A percentile compares a stretch with the other conserved stretches of the same genome.
These are phyloP conservation scores for Diabrotica undecimpunctata DNA, from an alignment of 1,140 invertebrate species.

Conservation along the genomic window DNA sequence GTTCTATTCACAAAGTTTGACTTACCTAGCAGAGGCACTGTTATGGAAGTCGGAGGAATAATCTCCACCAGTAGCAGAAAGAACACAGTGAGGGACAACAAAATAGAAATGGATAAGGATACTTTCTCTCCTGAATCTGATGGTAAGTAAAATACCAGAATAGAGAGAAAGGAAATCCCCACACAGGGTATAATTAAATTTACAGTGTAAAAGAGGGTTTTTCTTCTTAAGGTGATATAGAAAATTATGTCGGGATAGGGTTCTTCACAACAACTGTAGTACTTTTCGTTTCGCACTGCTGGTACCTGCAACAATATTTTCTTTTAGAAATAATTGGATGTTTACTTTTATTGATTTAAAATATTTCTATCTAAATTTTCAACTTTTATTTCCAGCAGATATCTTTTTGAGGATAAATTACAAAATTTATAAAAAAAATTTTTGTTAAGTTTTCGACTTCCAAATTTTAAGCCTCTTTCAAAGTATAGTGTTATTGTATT, in stretches of 20 bases:
- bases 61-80: slow-evolving; percentile 97
- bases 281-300: slow-evolving; percentile 81
- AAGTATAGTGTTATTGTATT: no score
- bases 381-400: no score
- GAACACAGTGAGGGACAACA: slow-evolving; percentile 98
- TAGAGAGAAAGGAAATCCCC: slow-evolving; percentile 94
- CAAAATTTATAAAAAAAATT: no score
- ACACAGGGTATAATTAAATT: slow-evolving; percentile 96
- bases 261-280: slow-evolving; percentile 87
- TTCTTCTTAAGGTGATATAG: slow-evolving; percentile 92
- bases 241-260: slow-evolving; percentile 96
- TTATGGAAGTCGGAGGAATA: slow-evolving; percentile 98
- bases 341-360: no score
- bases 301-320: slow-evolving; percentile 55
- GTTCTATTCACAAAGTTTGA: no score
- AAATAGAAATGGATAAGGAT: slow-evolving; percentile 95
- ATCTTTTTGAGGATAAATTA: no score
- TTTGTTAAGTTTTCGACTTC: no score
- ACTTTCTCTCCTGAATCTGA: slow-evolving; percentile 98
- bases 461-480: no score
- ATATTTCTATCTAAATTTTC: no score
- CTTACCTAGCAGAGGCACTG: slow-evolving; percentile 84
- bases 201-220: slow-evolving; percentile 96
- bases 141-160: slow-evolving; percentile 97
- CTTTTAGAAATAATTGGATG: background rate